A percentile compares a stretch with the other conserved stretches of the same genome.
phyloP scores from a whole-genome alignment of 1,140 invertebrate species.

The Euwallacea similis region DNA sequence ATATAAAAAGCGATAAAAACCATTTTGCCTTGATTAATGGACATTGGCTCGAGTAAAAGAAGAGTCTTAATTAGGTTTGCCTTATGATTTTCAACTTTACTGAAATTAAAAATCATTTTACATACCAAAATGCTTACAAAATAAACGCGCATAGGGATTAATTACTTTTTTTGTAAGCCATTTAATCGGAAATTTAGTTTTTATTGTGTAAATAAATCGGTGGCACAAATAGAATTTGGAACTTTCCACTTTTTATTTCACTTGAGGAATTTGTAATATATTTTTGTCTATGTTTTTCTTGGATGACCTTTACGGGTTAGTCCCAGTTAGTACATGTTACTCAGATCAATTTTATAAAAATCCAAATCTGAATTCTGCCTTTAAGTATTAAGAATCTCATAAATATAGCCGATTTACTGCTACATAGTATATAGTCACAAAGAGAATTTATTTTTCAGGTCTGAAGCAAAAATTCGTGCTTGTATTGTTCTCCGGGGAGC shows the following conservation, averaged over 20 bases:
- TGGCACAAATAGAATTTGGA: too few species aligned
- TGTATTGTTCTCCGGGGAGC: constrained; percentile 46
- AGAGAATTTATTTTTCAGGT: constrained; percentile 42
- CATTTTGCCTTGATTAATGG: constrained; percentile 29
- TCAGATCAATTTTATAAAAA: too few species aligned
- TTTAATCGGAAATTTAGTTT: too few species aligned
- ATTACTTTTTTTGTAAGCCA: not conserved
- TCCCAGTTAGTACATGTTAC: too few species aligned
- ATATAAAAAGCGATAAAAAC: constrained; percentile 31
- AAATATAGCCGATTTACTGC: constrained; percentile 13
- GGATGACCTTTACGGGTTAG: too few species aligned
- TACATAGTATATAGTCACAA: constrained; percentile 14
- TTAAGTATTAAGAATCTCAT: constrained; percentile 3
- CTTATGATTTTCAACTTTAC: constrained; percentile 10
- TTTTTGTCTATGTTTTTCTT: too few species aligned
- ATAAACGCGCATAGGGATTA: not conserved
- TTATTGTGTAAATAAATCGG: too few species aligned
- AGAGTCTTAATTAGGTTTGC: constrained; percentile 22
- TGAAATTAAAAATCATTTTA: constrained; percentile 13
- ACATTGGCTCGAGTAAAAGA: constrained; percentile 8
- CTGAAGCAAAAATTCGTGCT: constrained; percentile 57
- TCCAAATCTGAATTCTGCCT: too few species aligned
- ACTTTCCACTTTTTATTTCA: too few species aligned
- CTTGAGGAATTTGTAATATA: too few species aligned
- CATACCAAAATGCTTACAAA: constrained; percentile 1